These are phyloP conservation scores for Drosophila pseudotalamancana DNA, from an alignment of 2,888 invertebrate species.

Conservation along the genomic window DNA sequence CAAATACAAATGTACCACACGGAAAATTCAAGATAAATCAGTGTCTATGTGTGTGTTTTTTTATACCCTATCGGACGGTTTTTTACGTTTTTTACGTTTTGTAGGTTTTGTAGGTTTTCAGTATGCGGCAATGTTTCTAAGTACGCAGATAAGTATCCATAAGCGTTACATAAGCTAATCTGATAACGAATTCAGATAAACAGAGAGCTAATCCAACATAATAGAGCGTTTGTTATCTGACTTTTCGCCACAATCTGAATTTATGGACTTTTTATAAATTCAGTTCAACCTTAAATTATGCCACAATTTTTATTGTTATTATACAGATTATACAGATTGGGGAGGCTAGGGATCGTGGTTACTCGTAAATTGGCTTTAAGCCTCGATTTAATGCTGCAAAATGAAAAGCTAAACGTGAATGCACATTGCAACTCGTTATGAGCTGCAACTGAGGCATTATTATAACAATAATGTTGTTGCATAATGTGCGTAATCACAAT, in stretches of 20 bases:
- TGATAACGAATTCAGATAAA: no score
- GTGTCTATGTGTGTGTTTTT: not conserved
- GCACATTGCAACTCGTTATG: constrained; percentile 8
- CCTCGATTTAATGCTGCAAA: constrained; percentile 18
- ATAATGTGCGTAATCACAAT: constrained; percentile 54
- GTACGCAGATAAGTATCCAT: no score
- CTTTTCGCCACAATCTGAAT: no score
- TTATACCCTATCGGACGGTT: not conserved
- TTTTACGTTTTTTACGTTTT: no score
- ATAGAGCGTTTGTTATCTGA: no score
- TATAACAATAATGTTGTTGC: constrained; percentile 44
- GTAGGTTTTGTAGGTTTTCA: not conserved
- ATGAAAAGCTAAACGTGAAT: constrained; percentile 3
- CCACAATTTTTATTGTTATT: not conserved
- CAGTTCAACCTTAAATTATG: not conserved
- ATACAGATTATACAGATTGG: not conserved
- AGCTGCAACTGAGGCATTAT: constrained; percentile 14
- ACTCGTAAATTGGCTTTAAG: constrained; percentile 11
- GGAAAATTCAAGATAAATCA: not conserved
- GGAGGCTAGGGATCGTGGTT: not conserved
- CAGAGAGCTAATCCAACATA: no score
- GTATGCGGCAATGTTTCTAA: no score
- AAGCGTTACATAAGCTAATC: no score
- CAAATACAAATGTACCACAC: constrained; percentile 7
- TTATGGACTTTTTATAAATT: no score